phyloP scores from a whole-genome alignment of 2,888 invertebrate genomes.

The Diadromus collaris region DNA sequence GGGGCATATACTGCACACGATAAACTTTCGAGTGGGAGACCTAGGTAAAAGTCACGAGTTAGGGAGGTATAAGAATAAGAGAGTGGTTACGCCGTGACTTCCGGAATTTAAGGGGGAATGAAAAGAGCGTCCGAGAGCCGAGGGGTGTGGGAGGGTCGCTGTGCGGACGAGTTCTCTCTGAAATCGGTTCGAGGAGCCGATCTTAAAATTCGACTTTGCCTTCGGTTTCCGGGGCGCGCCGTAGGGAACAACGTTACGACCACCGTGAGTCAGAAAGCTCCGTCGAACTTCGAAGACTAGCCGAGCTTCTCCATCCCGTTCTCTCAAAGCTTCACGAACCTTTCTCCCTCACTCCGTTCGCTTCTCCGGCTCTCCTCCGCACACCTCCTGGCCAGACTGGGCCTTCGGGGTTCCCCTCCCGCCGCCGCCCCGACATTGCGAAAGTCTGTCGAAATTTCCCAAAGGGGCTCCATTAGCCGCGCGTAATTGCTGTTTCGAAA shows the following conservation, averaged over 20 bases:
- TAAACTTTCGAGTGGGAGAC: slow-evolving; percentile 20
- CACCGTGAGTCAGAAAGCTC: slow-evolving; percentile 39
- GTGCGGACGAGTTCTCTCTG: not conserved
- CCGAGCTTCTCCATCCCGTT: slow-evolving; percentile 15
- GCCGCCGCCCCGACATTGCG: slow-evolving; percentile 57
- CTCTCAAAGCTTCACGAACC: slow-evolving; percentile 8
- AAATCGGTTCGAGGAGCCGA: slow-evolving; percentile 33
- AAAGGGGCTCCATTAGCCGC: slow-evolving; percentile 73
- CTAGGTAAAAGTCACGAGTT: slow-evolving; percentile 24
- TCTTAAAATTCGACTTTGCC: slow-evolving; percentile 42
- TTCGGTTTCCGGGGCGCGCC: slow-evolving; percentile 18
- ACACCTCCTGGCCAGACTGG: slow-evolving; percentile 1
- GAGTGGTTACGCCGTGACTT: slow-evolving; percentile 47
- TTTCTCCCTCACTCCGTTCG: not conserved
- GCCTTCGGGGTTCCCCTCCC: slow-evolving; percentile 19
- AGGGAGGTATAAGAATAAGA: slow-evolving; percentile 40
- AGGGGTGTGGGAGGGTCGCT: not conserved
- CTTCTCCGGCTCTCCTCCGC: slow-evolving; percentile 12
- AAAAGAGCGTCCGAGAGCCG: slow-evolving; percentile 9
- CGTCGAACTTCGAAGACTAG: slow-evolving; percentile 26
- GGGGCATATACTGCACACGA: not conserved
- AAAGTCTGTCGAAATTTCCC: slow-evolving; percentile 71
- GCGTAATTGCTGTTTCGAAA: slow-evolving; percentile 75
- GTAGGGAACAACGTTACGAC: slow-evolving; percentile 37
- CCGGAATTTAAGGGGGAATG: slow-evolving; percentile 42